Conservation (phyloP, 2,113 vertebrate genomes). For the Empidonax traillii region DNA sequence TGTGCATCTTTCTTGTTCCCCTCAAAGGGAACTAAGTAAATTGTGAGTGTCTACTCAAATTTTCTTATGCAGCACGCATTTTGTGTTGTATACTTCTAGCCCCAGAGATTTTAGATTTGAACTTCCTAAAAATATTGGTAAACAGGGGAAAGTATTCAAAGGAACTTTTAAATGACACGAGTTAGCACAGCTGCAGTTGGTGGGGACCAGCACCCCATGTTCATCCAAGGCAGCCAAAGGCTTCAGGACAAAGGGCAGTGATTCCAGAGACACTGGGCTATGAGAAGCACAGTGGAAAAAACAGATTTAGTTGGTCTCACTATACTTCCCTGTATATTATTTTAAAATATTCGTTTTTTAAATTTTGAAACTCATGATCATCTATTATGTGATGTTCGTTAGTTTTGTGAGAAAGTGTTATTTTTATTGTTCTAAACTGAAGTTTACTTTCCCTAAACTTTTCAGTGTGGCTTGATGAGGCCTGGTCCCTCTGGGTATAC, state of each 20-base stretch:
- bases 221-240: not conserved
- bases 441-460: not conserved
- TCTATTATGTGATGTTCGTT: rapidly evolving
- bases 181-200: not conserved
- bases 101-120: not conserved
- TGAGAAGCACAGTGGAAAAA: not conserved
- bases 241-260: not conserved
- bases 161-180: not conserved
- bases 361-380: not conserved
- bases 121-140: not conserved
- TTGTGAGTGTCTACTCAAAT: slow-evolving; percentile 13
- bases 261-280: not conserved
- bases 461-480: not conserved
- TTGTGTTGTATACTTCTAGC: not conserved
- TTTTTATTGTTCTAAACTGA: not conserved
- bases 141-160: not conserved
- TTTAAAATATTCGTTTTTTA: not conserved
- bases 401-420: not conserved
- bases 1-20: not conserved
- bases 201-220: not conserved
- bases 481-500: not conserved
- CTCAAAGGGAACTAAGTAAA: not conserved
- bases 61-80: not conserved
- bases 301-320: not conserved
- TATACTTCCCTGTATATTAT: not conserved